A percentile compares a stretch with the other conserved stretches of the same genome.
phyloP scores from a whole-genome alignment of 2,888 invertebrate genomes.

The Netelia inedita region DNA sequence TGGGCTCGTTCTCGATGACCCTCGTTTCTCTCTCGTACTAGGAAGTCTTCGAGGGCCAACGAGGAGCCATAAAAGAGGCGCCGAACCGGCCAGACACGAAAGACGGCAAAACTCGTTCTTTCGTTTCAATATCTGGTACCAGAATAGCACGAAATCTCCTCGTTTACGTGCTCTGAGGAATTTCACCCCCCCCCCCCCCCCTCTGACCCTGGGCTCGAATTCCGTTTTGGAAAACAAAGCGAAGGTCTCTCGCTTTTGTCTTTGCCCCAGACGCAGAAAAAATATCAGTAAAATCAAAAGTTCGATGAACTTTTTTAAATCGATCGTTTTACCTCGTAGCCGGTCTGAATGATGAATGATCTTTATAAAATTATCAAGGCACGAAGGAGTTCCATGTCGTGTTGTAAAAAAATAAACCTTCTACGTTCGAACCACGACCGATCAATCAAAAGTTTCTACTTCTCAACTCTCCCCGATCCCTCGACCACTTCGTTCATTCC shows the following conservation, averaged over 20 bases:
- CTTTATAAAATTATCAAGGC: too few relatives aligned
- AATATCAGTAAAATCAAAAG: neutral
- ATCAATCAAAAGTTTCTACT: neutral
- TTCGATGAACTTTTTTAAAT: neutral
- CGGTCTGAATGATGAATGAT: too few relatives aligned
- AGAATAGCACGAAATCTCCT: conserved; percentile 9
- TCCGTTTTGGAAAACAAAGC: neutral
- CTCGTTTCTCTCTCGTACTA: neutral
- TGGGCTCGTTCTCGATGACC: neutral
- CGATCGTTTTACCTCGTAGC: neutral
- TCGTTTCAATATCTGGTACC: neutral
- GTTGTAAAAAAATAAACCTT: too few relatives aligned
- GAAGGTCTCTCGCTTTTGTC: neutral
- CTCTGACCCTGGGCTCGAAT: neutral
- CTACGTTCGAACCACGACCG: neutral
- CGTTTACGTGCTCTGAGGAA: neutral
- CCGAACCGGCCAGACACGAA: conserved; percentile 24
- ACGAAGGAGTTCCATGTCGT: too few relatives aligned
- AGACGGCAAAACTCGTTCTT: conserved; percentile 13
- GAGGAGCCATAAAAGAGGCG: conserved; percentile 31
- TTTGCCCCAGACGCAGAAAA: neutral
- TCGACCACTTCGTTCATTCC: neutral
- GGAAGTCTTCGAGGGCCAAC: conserved; percentile 21
- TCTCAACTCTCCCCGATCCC: neutral
- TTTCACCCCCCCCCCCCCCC: too few relatives aligned